Base-by-base conservation (phyloP, 2,113 vertebrate genomes). In the Epinephelus fuscoguttatus region DNA sequence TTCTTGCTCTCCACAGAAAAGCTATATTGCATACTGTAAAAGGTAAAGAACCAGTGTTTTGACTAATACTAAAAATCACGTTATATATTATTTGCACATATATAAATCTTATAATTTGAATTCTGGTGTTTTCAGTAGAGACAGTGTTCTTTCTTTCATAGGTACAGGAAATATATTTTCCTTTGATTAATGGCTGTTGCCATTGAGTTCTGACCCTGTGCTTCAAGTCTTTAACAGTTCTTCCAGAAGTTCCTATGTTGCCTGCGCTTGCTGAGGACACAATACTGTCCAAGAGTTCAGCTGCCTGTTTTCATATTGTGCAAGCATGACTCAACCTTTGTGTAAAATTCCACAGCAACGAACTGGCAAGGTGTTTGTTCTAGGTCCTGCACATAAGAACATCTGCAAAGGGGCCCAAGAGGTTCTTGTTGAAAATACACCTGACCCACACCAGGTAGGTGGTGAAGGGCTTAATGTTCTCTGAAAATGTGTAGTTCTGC, bases 391-490 rank as follows among this genome's bases (percentile, higher is more conserved):
- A 99, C 81, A 96, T 95, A 4, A 99, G 96, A 87, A 98, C 98
- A 4, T 99, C 97, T 90, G 98, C 97, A 86, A 99, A 99, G n/a
- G 98, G 98, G 61, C 98, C 98, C 69, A 97, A 94, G 57, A 99
- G 97, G 85, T 82, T 97, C 91, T 96, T 98, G 94, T 98, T 99
- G 91, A 99, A 99, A 93, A 99, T 98, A 91, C 98, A 99, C 83
- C 98, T 96, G 76, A 99, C 97, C 98, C 98, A 99, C 84, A 99
- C 98, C 90, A 99, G 91, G 90, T 99, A 99, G 72, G 98, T 97
- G 3, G 98, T 98, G 89, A 98, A 99, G 68, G 98, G 98, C 84
- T 99, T 99, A 84, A 99, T 98, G 95, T 98, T 99, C 85, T 99
- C 98, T 0, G 97, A 97, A 92, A 99, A 99, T 1, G 98, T 99